Evolutionary conservation across 2,113 vertebrate genomes (phyloP), one percentile per base, ranked within the genome.

Genomic region (Apistogramma diplotaenia): DNA sequence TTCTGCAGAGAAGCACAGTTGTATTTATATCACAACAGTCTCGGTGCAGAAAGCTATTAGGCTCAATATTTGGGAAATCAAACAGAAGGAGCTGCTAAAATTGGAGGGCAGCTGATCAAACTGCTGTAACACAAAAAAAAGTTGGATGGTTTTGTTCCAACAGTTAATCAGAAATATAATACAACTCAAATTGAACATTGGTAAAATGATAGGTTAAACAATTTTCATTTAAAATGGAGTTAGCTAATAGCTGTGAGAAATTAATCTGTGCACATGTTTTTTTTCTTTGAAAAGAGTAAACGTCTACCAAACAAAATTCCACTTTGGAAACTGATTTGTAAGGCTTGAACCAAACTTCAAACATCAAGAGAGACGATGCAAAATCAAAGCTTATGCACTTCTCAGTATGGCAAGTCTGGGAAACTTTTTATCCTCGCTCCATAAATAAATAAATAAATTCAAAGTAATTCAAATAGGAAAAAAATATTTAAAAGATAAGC

Each of bases 371-470:
- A 84, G 8, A 77, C 11, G 25, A 83, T 61, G 79, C 43, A 57
- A 81, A 83, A 84, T 81, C 67, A 80, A 79, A 82, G 81, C 23
- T 19, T 13, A 67, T 78, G 10, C 25, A 16, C 58, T 54, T 71
- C 31, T 83, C 57, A 74, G 74, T 25, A 43, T 2, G 65, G 56
- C 51, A 35, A 33, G 49, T n/a, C 18, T 67, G 29, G 23, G 11
- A 79, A 65, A 55, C 15, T 33, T 65, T 60, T 31, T 46, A 70
- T 37, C 25, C 1, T 58, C 25, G 16, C 16, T 72, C 40, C 18
- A 55, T 25, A 43, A 25, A 65, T 8, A 9, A 37, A 37, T 25
- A 43, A 72, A 72, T 70, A 21, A 65, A 83, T 43, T 49, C 43
- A 76, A 67, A 10, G n/a, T 21, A 70, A 57, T 72, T 35, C 27